Evolutionary conservation across 2,888 invertebrate genomes (phyloP).

Genomic region (Digitonthophagus gazella): DNA sequence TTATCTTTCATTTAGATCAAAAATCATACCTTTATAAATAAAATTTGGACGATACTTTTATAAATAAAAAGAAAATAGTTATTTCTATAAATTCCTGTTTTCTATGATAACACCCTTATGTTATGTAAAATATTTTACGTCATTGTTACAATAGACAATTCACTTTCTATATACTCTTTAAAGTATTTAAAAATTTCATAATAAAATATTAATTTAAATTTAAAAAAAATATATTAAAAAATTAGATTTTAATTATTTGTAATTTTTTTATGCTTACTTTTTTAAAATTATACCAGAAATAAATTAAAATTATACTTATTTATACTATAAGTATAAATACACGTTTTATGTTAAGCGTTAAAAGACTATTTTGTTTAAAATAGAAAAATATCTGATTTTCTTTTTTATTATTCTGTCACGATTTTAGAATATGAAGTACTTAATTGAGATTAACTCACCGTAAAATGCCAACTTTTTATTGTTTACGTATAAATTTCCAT

Average conservation of each 20-base stretch:
- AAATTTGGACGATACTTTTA: too few relatives aligned
- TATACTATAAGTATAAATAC: too few relatives aligned
- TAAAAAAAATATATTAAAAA: not conserved
- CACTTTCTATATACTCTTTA: not conserved
- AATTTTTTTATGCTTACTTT: not conserved
- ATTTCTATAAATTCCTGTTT: too few relatives aligned
- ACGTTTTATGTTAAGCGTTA: not conserved
- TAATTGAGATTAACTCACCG: not conserved
- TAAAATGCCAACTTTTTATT: not conserved
- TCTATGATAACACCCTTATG: not conserved
- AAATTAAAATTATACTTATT: too few relatives aligned
- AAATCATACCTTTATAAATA: too few relatives aligned
- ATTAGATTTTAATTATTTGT: not conserved
- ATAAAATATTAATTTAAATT: not conserved
- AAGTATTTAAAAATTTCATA: not conserved
- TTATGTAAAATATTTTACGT: not conserved
- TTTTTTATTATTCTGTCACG: not conserved
- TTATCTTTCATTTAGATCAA: too few relatives aligned
- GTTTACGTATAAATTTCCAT: not conserved
- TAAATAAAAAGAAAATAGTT: too few relatives aligned
- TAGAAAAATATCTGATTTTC: not conserved
- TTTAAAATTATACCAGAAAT: too few relatives aligned
- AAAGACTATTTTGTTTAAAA: not conserved
- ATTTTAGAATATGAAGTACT: not conserved
- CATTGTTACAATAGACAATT: not conserved